phyloP scores from a whole-genome alignment of 2,113 vertebrate species.

The Crotalus helleri region DNA sequence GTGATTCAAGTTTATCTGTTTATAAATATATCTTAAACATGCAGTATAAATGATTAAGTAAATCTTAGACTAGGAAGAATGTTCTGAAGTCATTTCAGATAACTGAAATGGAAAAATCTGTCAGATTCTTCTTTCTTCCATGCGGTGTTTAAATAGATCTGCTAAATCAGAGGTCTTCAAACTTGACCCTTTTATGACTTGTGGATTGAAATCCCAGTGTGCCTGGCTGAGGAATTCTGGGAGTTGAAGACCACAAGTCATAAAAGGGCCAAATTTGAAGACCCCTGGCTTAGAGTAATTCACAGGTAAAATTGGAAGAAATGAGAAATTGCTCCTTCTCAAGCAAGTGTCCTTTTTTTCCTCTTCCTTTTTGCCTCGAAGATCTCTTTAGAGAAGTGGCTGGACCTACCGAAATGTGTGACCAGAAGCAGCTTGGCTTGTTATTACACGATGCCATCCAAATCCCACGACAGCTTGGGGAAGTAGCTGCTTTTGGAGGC shows the following conservation, averaged over 20 bases:
- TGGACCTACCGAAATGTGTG: constrained; percentile 85
- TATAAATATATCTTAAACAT: background rate
- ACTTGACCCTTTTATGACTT: too few species aligned
- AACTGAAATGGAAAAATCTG: background rate
- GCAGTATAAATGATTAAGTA: background rate
- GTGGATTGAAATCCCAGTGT: too few species aligned
- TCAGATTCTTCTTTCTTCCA: background rate
- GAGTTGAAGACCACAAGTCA: too few species aligned
- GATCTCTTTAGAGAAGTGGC: constrained; percentile 93
- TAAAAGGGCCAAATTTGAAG: too few species aligned
- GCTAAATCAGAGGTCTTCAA: background rate
- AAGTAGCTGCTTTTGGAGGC: constrained; percentile 94
- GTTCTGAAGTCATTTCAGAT: background rate
- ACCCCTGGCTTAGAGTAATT: background rate
- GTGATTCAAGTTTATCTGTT: background rate
- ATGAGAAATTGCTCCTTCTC: background rate
- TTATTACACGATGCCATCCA: constrained; percentile 94
- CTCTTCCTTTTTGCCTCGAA: constrained; percentile 38
- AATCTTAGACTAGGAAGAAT: background rate
- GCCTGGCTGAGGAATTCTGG: too few species aligned
- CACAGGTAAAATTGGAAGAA: background rate
- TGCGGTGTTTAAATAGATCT: background rate
- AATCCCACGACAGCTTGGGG: constrained; percentile 91
- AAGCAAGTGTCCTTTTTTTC: background rate
- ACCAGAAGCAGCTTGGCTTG: constrained; percentile 91